Evolutionary conservation across 1,140 invertebrate genomes (phyloP).

Genomic region (Carcinoscorpius rotundicauda): DNA sequence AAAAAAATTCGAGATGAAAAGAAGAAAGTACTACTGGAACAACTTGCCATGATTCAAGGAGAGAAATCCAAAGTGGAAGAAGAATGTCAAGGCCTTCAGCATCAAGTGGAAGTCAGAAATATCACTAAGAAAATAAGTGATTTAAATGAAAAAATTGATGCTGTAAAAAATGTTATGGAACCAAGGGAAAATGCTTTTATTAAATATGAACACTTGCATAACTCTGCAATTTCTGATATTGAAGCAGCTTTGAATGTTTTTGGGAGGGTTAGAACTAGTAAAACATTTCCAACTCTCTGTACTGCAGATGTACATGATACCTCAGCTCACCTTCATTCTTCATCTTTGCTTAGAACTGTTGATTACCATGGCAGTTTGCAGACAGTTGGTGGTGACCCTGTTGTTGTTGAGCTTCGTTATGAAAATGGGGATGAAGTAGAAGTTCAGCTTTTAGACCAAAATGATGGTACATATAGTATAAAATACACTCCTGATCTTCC

Average conservation of each 20-base stretch:
- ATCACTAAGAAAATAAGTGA: constrained; percentile 79
- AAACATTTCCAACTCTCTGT: constrained; percentile 63
- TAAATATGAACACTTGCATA: constrained; percentile 57
- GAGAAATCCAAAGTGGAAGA: constrained; percentile 78
- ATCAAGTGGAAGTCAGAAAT: constrained; percentile 73
- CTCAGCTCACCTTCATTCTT: constrained; percentile 51
- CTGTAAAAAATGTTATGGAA: constrained; percentile 63
- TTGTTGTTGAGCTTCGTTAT: constrained; percentile 45
- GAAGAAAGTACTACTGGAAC: constrained; percentile 69
- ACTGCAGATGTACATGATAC: constrained; percentile 29
- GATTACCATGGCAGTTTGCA: constrained; percentile 73
- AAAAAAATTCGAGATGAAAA: constrained; percentile 67
- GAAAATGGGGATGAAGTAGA: constrained; percentile 22
- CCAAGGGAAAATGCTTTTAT: constrained; percentile 83
- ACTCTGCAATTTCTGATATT: constrained; percentile 35
- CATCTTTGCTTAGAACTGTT: constrained; percentile 53
- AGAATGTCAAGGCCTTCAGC: constrained; percentile 77
- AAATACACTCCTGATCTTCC: constrained; percentile 40
- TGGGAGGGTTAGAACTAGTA: constrained; percentile 57
- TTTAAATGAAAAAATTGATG: constrained; percentile 69
- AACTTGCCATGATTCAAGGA: constrained; percentile 70
- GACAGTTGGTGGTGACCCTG: constrained; percentile 70
- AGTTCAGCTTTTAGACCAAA: constrained; percentile 53
- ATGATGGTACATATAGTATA: constrained; percentile 65
- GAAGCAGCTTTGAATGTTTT: constrained; percentile 34